Percentiles rank a stretch among this genome's conserved stretches.
phyloP scores from a whole-genome alignment of 1,140 invertebrate genomes.

The Zaprionus kolodkinae region DNA sequence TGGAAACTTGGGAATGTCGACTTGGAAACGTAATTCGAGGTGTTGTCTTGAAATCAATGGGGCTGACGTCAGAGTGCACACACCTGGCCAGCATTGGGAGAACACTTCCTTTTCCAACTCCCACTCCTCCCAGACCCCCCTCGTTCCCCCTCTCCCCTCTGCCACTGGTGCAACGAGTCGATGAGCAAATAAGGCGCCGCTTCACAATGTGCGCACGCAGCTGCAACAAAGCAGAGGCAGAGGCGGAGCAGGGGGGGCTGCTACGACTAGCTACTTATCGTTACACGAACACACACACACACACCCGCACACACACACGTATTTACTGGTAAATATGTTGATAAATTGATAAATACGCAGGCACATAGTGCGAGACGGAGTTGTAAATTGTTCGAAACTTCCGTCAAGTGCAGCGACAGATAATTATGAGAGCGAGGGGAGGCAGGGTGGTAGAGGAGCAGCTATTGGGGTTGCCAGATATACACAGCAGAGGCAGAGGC shows the following conservation, averaged over 20 bases:
- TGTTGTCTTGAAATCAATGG: neutral
- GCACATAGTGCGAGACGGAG: neutral
- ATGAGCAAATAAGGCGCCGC: constrained; percentile 63
- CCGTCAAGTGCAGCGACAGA: constrained; percentile 63
- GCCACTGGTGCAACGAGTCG: neutral
- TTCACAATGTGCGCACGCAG: constrained; percentile 35
- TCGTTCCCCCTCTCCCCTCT: neutral
- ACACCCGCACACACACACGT: neutral
- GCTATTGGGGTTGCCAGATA: constrained; percentile 30
- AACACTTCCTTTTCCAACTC: constrained; percentile 39
- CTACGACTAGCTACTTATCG: constrained; percentile 1
- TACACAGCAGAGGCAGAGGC: neutral
- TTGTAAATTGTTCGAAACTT: constrained; percentile 54
- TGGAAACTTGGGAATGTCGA: neutral
- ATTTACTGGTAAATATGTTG: constrained; percentile 35
- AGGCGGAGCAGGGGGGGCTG: neutral
- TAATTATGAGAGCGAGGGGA: constrained; percentile 31
- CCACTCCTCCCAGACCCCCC: neutral
- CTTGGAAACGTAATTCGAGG: neutral
- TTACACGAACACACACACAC: neutral
- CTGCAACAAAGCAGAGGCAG: constrained; percentile 37
- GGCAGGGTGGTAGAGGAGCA: neutral
- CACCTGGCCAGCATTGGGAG: constrained; percentile 1
- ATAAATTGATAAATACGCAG: constrained; percentile 56
- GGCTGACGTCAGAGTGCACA: neutral